phyloP scores from a whole-genome alignment of 2,797 vertebrate genomes.

The Coracias cyanogaster region DNA sequence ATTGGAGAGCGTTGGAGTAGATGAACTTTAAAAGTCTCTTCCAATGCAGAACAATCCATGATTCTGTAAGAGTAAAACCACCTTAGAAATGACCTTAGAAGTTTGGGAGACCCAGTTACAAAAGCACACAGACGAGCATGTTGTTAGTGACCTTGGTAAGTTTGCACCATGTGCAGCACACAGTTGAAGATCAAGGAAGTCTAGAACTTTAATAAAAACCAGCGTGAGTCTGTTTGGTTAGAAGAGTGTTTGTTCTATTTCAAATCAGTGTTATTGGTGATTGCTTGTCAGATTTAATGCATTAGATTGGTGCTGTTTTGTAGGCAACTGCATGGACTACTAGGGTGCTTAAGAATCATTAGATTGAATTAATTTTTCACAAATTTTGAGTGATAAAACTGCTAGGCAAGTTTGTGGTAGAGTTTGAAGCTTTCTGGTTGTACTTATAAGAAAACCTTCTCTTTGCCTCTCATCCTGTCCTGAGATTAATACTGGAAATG shows the following conservation, averaged over 20 bases:
- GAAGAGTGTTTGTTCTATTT: not conserved
- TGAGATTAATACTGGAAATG: not conserved
- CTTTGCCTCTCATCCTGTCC: not conserved
- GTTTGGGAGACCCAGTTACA: not conserved
- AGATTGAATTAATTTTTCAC: not conserved
- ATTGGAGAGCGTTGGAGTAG: not conserved
- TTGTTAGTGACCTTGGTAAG: not conserved
- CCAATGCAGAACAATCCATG: not conserved
- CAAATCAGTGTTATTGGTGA: not conserved
- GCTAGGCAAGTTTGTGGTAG: not conserved
- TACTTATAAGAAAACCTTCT: not conserved
- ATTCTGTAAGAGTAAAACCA: not conserved
- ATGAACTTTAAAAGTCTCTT: not conserved
- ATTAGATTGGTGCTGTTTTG: not conserved
- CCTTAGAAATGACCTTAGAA: not conserved
- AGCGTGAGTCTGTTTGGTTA: not conserved
- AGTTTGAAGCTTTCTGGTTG: not conserved
- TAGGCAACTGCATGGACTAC: not conserved
- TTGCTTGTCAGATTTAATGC: not conserved
- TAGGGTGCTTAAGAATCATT: not conserved
- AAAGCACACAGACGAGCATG: not conserved
- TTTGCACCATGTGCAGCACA: not conserved
- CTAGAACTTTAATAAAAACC: not conserved
- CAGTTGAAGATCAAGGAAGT: not conserved
- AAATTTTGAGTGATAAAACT: not conserved